Base-by-base conservation (phyloP, 2,113 vertebrate species). In the Cygnus buccinator region DNA sequence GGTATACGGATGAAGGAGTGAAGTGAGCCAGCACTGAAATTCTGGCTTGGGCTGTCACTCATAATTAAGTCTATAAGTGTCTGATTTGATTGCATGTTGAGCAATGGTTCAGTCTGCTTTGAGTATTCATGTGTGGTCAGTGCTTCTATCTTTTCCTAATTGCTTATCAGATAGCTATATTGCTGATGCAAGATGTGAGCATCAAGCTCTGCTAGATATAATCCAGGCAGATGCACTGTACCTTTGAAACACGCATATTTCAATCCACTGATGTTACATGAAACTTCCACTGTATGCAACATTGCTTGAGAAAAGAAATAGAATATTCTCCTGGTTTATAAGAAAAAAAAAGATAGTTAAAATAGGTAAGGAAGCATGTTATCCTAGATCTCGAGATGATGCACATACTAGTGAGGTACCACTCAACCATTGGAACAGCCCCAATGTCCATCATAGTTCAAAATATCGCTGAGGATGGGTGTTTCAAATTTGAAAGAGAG, bases 61-160 rank as follows among this genome's bases (percentile, higher is more conserved):
- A 87, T 95, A 96, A 97, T 94, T 94, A 94, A 62, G 59, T 54
- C 54, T 94, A 41, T 50, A 87, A 94, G 43, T 87, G 73, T 79
- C 52, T 96, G 16, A 18, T 91, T 97, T 96, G 66, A 91, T 96
- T 97, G 58, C 22, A 55, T 73, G 8, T 65, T 80, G 33, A 95
- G 19, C 29, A 91, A 82, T 68, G 31, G 46, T 79, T 90, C 78
- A 94, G 55, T 96, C 19, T 96, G 63, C 61, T 96, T 87, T 89
- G 92, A 96, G 43, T 90, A 84, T 77, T 57, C 33, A 91, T 65
- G 62, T 94, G 26, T 90, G 75, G 94, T 55, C 41, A 41, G 70
- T 79, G 70, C 33, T 74, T 95, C 72, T 91, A 9, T 33, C 31
- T 91, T 84, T 95, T 75, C 16, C 9, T 96, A 97, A 81, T 96